Percentiles rank a stretch among this genome's conserved stretches.
These are phyloP conservation scores for Triplophysa tibetana DNA, from an alignment of 2,113 vertebrate genomes.

Conservation along the genomic window DNA sequence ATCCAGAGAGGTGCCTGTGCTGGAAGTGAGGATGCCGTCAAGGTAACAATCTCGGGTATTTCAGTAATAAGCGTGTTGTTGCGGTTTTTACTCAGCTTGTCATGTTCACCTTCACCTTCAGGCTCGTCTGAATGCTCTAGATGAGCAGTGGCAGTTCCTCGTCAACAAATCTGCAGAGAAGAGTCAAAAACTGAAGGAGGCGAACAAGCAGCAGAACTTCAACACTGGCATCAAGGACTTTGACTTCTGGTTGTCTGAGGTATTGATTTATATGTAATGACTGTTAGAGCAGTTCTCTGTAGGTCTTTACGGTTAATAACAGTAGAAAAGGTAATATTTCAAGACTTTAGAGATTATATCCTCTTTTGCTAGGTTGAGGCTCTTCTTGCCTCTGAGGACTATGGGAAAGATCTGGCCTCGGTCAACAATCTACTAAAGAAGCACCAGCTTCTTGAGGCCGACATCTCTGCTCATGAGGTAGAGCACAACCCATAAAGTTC, in stretches of 20 bases:
- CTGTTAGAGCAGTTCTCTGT: not conserved
- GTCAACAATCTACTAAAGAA: slow-evolving; percentile 99
- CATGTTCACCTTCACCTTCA: slow-evolving; percentile 53
- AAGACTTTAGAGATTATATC: not conserved
- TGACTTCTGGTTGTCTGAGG: slow-evolving; percentile 99
- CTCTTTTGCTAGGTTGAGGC: slow-evolving; percentile 84
- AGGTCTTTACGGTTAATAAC: not conserved
- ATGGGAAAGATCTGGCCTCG: slow-evolving; percentile 96
- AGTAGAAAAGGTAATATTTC: not conserved
- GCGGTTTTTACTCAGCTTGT: not conserved
- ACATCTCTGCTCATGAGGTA: slow-evolving; percentile 98
- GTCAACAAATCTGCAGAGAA: slow-evolving; percentile 98
- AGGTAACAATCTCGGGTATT: slow-evolving; percentile 74
- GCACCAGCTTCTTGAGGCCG: slow-evolving; percentile 94
- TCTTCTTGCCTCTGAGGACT: slow-evolving; percentile 96
- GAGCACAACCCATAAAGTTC: not conserved
- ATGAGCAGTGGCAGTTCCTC: slow-evolving; percentile 98
- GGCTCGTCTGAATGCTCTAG: slow-evolving; percentile 86
- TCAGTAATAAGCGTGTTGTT: not conserved
- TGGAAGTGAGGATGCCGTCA: slow-evolving; percentile 94
- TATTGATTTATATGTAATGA: slow-evolving; percentile 53
- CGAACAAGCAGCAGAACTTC: slow-evolving; percentile 98
- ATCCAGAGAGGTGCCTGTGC: slow-evolving; percentile 95
- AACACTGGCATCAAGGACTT: slow-evolving; percentile 99
- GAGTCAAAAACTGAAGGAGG: slow-evolving; percentile 97